These are phyloP conservation scores for Coendou prehensilis DNA, from an alignment of 2,797 vertebrate species.

Conservation along the genomic window DNA sequence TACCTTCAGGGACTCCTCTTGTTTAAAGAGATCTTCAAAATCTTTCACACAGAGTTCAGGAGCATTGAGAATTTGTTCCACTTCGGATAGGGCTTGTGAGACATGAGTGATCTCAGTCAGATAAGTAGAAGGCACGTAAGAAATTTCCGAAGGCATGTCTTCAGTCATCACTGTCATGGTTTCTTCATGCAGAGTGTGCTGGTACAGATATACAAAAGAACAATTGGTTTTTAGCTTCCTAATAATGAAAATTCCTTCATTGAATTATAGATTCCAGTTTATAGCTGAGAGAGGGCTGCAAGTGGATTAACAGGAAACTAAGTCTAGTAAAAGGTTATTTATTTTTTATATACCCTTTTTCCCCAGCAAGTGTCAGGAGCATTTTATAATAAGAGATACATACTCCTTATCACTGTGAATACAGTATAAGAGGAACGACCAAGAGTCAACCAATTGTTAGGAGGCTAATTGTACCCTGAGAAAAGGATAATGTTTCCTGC, in stretches of 20 bases:
- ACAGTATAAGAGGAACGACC: neutral
- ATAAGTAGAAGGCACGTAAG: constrained; percentile 92
- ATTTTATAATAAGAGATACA: constrained; percentile 12
- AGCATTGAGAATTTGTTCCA: constrained; percentile 95
- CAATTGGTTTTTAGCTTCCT: constrained; percentile 86
- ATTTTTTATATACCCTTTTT: neutral
- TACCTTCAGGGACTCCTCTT: constrained; percentile 97
- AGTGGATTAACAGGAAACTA: constrained; percentile 49
- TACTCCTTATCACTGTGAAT: neutral
- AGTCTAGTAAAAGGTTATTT: constrained; percentile 8
- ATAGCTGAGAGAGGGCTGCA: constrained; percentile 71
- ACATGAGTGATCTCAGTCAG: constrained; percentile 94
- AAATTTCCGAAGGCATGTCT: constrained; percentile 89
- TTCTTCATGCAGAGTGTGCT: constrained; percentile 91
- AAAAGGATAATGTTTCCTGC: neutral
- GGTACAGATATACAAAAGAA: constrained; percentile 90
- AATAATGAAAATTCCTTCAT: constrained; percentile 27
- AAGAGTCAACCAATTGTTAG: neutral
- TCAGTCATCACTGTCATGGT: constrained; percentile 87
- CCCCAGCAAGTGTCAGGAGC: neutral
- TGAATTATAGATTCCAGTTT: constrained; percentile 74
- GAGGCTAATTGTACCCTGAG: neutral
- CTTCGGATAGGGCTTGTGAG: constrained; percentile 93
- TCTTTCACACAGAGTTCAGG: constrained; percentile 94
- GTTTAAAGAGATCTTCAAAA: constrained; percentile 94